A percentile compares a stretch with the other conserved stretches of the same genome.
phyloP scores from a whole-genome alignment of 1,140 invertebrate species.

The Camponotus floridanus region DNA sequence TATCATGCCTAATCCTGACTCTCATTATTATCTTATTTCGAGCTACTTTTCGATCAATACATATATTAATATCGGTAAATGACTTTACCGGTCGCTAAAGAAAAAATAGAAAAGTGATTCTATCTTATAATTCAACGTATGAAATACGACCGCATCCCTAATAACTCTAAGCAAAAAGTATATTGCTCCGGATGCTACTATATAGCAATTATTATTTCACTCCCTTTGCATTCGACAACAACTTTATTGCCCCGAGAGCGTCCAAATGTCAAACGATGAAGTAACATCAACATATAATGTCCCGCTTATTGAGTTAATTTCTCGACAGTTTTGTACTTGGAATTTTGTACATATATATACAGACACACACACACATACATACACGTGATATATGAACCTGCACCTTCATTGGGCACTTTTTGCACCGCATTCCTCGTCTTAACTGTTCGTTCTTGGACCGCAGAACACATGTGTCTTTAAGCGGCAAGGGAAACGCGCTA shows the following conservation, averaged over 20 bases:
- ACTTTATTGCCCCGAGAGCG: neutral
- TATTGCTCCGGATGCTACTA: neutral
- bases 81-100: neutral
- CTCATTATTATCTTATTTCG: neutral
- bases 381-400: neutral
- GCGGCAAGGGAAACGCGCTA: conserved; percentile 1
- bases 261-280: conserved; percentile 2
- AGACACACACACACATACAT: neutral
- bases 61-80: neutral
- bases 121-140: conserved; percentile 1
- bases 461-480: conserved; percentile 9
- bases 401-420: neutral
- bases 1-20: neutral
- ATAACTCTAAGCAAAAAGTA: conserved; percentile 8
- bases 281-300: neutral
- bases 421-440: conserved; percentile 27
- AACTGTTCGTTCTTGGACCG: conserved; percentile 19
- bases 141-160: neutral
- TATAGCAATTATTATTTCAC: neutral
- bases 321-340: conserved; percentile 4
- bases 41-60: neutral
- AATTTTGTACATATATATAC: neutral
- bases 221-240: neutral
- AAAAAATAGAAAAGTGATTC: neutral
- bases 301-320: neutral